Evolutionary conservation across 2,113 vertebrate species (phyloP).

Genomic region (Zosterops hypoxanthus): DNA sequence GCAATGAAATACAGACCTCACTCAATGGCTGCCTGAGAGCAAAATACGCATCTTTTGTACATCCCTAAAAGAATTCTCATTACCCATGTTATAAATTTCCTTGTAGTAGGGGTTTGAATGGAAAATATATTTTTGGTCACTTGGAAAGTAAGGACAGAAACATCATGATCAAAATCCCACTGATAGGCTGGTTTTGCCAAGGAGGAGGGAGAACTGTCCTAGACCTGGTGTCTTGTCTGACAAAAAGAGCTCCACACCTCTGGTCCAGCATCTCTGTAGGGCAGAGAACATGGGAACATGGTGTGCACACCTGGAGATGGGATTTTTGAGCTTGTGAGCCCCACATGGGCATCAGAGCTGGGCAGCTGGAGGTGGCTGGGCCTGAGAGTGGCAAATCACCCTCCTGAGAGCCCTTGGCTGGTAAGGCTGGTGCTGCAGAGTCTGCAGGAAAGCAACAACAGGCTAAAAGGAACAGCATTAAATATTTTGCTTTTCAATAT

Average conservation of each 20-base stretch:
- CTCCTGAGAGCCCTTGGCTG: background rate
- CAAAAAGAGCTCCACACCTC: background rate
- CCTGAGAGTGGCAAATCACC: background rate
- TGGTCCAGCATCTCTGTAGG: background rate
- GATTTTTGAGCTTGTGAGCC: background rate
- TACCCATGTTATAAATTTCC: background rate
- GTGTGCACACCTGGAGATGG: background rate
- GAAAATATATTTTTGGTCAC: background rate
- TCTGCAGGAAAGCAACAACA: background rate
- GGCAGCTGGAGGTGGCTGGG: background rate
- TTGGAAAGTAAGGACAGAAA: background rate
- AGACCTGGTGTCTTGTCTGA: background rate
- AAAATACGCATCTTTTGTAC: background rate
- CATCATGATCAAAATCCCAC: background rate
- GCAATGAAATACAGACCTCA: background rate
- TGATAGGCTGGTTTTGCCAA: background rate
- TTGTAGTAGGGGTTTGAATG: background rate
- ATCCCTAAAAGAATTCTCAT: background rate
- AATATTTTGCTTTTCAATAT: background rate
- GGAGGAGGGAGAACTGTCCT: background rate
- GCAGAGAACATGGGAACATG: background rate
- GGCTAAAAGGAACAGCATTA: background rate
- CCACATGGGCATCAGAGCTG: background rate
- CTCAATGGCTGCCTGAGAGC: background rate
- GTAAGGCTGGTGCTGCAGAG: background rate